phyloP scores from a whole-genome alignment of 1,140 invertebrate genomes.

The Leguminivora glycinivorella region DNA sequence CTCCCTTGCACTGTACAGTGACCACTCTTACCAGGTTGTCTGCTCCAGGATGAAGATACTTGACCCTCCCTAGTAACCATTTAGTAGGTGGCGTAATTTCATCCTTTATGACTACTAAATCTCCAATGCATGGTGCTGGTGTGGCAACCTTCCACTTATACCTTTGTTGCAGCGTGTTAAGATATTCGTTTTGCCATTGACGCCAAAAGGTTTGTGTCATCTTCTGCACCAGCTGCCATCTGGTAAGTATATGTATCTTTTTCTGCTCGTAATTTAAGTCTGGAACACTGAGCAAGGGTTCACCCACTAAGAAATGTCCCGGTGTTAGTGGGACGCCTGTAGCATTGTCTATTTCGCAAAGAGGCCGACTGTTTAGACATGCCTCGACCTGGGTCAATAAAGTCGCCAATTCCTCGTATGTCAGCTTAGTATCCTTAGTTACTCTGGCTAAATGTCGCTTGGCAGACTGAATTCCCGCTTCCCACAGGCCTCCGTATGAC shows the following conservation, averaged over 20 bases:
- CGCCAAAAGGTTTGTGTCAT: constrained; percentile 44
- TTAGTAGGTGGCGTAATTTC: constrained; percentile 43
- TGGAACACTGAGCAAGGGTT: constrained; percentile 44
- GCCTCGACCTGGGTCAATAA: constrained; percentile 42
- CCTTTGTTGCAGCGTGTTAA: constrained; percentile 41
- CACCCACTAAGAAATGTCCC: constrained; percentile 61
- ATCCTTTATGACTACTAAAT: constrained; percentile 49
- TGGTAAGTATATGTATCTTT: constrained; percentile 32
- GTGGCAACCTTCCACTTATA: constrained; percentile 37
- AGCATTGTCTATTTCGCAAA: constrained; percentile 17
- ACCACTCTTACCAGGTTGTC: constrained; percentile 47
- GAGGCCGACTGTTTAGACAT: constrained; percentile 28
- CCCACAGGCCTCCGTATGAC: constrained; percentile 63
- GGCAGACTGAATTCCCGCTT: constrained; percentile 47
- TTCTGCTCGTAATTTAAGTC: constrained; percentile 34
- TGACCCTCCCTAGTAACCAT: constrained; percentile 55
- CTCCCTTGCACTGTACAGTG: constrained; percentile 35
- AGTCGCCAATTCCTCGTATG: constrained; percentile 39
- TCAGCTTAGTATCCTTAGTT: constrained; percentile 16
- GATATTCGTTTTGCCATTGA: constrained; percentile 43
- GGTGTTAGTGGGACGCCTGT: constrained; percentile 43
- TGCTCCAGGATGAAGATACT: constrained; percentile 42
- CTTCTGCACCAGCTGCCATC: constrained; percentile 46
- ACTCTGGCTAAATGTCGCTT: constrained; percentile 34
- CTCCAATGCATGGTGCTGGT: constrained; percentile 32